A percentile compares a stretch with the other conserved stretches of the same genome.
phyloP scores from a whole-genome alignment of 2,797 vertebrate genomes.

The Paedocypris micromegethes region DNA sequence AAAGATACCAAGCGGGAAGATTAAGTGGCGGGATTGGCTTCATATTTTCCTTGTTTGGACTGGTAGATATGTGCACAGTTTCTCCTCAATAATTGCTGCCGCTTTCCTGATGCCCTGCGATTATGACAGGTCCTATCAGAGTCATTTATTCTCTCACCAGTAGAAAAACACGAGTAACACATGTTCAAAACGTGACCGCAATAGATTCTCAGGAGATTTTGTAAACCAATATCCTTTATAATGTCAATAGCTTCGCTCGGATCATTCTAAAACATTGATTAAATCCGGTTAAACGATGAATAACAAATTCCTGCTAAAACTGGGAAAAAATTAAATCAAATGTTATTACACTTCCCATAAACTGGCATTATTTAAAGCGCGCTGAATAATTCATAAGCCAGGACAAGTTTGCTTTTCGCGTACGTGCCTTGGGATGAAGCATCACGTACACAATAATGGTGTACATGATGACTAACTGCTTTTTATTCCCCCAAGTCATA shows the following conservation, averaged over 20 bases:
- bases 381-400: conserved; percentile 3
- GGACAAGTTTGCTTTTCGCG: neutral
- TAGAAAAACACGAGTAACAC: too few species aligned
- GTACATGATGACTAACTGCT: neutral
- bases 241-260: too few species aligned
- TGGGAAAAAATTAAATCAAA: neutral
- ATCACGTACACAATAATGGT: conserved; percentile 2
- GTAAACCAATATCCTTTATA: too few species aligned
- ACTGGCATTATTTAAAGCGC: neutral
- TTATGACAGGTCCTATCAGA: neutral
- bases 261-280: too few species aligned
- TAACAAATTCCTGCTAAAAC: too few species aligned
- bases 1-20: conserved; percentile 4
- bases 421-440: neutral
- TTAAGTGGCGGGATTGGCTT: conserved; percentile 29
- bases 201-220: too few species aligned
- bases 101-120: neutral
- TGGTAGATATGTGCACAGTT: conserved; percentile 32
- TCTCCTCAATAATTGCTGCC: neutral
- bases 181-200: too few species aligned
- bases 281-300: too few species aligned
- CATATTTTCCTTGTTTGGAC: conserved; percentile 36
- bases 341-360: neutral
- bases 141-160: neutral
- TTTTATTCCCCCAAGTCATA: conserved; percentile 4